Percentiles rank a stretch among this genome's conserved stretches.
phyloP scores from a whole-genome alignment of 2,888 invertebrate species.

The Drosophila nr. medialis region DNA sequence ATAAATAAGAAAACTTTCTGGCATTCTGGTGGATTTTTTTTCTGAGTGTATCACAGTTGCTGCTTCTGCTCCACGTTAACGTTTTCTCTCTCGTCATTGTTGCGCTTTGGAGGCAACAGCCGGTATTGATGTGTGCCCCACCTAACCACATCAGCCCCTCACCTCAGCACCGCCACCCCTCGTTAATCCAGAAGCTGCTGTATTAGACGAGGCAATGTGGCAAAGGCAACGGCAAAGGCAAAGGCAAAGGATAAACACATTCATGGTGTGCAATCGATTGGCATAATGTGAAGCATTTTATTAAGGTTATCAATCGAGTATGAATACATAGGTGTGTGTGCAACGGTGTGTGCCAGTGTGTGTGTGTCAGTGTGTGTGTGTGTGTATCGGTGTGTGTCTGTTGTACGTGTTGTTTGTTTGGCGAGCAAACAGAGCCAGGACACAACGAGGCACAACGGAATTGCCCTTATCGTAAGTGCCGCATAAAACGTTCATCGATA shows the following conservation, averaged over 20 bases:
- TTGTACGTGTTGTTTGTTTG: constrained; percentile 67
- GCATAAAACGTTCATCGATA: constrained; percentile 75
- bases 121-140: constrained; percentile 39
- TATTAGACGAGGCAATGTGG: constrained; percentile 37
- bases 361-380: constrained; percentile 19
- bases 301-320: constrained; percentile 79
- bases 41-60: constrained; percentile 2
- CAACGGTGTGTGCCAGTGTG: constrained; percentile 14
- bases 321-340: constrained; percentile 64
- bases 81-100: constrained; percentile 57
- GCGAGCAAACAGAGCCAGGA: constrained; percentile 60
- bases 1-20: background rate
- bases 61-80: constrained; percentile 25
- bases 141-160: constrained; percentile 6
- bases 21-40: background rate
- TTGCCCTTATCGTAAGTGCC: constrained; percentile 72
- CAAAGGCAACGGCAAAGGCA: constrained; percentile 69
- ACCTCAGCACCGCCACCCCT: background rate
- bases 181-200: constrained; percentile 4
- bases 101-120: constrained; percentile 72
- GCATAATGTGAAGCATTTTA: constrained; percentile 81
- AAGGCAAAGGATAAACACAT: constrained; percentile 78
- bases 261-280: constrained; percentile 82
- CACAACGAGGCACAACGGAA: constrained; percentile 46
- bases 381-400: constrained; percentile 12